phyloP scores from a whole-genome alignment of 1,140 invertebrate genomes.

The Idris sp. region DNA sequence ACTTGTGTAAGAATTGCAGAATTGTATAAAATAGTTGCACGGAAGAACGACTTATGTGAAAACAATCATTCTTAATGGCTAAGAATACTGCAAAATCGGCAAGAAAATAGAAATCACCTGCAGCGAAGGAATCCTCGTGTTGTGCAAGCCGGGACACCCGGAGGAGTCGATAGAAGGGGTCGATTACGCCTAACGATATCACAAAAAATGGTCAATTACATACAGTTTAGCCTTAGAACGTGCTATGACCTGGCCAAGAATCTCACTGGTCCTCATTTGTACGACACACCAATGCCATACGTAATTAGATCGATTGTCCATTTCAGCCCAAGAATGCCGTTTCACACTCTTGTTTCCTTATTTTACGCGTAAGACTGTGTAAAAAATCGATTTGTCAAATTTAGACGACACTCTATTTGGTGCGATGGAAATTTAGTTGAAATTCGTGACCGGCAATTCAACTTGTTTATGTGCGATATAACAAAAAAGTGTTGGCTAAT shows the following conservation, averaged over 20 bases:
- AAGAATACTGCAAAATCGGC: constrained; percentile 77
- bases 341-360: constrained; percentile 49
- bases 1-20: constrained; percentile 14
- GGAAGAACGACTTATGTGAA: constrained; percentile 70
- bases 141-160: constrained; percentile 74
- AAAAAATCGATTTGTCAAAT: constrained; percentile 51
- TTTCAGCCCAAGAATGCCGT: constrained; percentile 48
- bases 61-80: constrained; percentile 77
- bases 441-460: constrained; percentile 4
- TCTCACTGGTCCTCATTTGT: constrained; percentile 53
- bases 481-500: too few relatives aligned
- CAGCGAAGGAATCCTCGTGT: constrained; percentile 69
- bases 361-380: constrained; percentile 32
- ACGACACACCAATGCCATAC: constrained; percentile 32
- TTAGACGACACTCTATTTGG: constrained; percentile 27
- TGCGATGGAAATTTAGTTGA: constrained; percentile 4
- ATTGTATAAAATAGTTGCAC: constrained; percentile 64
- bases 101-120: constrained; percentile 71
- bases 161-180: not conserved
- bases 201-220: constrained; percentile 60
- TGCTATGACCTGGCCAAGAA: constrained; percentile 39
- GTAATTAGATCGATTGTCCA: constrained; percentile 54
- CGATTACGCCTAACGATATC: constrained; percentile 1
- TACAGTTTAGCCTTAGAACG: constrained; percentile 45
- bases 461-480: too few relatives aligned